These are phyloP conservation scores for Galago senegalensis DNA, from an alignment of 2,797 vertebrate species.

Conservation along the genomic window DNA sequence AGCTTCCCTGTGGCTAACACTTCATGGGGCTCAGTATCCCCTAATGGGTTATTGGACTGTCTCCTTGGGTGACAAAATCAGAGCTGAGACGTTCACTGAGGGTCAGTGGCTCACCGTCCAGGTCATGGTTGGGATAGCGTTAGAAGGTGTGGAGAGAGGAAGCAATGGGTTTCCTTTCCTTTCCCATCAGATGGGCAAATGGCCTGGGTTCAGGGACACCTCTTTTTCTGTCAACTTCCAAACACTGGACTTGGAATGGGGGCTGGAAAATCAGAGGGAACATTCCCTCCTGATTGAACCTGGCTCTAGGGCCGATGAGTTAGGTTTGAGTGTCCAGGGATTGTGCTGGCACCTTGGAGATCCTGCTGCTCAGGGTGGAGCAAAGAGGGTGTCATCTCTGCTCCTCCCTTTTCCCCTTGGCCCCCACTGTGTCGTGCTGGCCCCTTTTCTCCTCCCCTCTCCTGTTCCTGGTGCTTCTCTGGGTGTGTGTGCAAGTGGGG, in stretches of 20 bases:
- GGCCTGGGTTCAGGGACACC: background rate
- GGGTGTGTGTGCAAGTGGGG: background rate
- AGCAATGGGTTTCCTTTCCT: background rate
- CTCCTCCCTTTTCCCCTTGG: background rate
- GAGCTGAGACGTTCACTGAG: background rate
- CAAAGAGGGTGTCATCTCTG: background rate
- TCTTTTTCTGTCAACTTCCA: conserved; percentile 20
- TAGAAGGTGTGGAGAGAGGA: background rate
- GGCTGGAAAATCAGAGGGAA: background rate
- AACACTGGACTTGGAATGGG: background rate
- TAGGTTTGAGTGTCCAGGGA: background rate
- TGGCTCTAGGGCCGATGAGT: background rate
- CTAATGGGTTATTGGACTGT: background rate
- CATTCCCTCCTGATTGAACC: background rate
- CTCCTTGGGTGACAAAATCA: background rate
- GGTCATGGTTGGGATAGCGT: background rate
- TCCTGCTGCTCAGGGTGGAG: background rate
- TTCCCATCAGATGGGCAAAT: background rate
- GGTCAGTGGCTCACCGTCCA: background rate
- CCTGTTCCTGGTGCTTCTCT: conserved; percentile 29
- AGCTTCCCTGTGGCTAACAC: background rate
- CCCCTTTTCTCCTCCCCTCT: background rate
- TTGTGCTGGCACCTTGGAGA: conserved; percentile 1
- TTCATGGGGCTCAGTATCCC: background rate
- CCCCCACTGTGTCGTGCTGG: background rate